Evolutionary conservation across 2,797 vertebrate species (phyloP).

Genomic region (Threskiornis aethiopicus): DNA sequence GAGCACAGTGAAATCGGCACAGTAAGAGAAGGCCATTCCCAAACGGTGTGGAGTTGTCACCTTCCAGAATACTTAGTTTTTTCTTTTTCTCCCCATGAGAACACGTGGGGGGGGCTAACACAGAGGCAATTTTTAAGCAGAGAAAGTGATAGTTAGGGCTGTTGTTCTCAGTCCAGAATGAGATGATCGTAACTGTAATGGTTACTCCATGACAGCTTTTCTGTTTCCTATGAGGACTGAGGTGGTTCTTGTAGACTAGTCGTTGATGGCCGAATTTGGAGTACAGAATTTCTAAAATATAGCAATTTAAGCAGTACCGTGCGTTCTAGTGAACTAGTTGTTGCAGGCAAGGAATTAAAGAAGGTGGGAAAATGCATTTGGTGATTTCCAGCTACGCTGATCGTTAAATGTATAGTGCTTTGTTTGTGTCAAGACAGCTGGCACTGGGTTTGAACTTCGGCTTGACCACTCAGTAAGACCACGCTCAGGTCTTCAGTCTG

Average conservation of each 20-base stretch:
- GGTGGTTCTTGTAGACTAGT: neutral
- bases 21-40: neutral
- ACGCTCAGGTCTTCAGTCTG: neutral
- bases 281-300: neutral
- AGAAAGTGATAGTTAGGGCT: neutral
- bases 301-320: neutral
- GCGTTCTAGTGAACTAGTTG: neutral
- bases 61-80: neutral
- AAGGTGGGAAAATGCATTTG: neutral
- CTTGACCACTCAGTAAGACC: neutral
- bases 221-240: neutral
- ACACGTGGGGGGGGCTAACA: neutral
- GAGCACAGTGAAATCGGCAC: neutral
- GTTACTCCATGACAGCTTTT: neutral
- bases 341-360: neutral
- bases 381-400: neutral
- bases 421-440: neutral
- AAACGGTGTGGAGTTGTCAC: neutral
- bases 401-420: accelerated
- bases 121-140: neutral
- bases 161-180: neutral
- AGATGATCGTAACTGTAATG: neutral
- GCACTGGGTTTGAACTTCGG: neutral
- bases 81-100: neutral
- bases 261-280: neutral